Conservation (phyloP, 2,113 vertebrate genomes). For the Glaucomys volans region DNA sequence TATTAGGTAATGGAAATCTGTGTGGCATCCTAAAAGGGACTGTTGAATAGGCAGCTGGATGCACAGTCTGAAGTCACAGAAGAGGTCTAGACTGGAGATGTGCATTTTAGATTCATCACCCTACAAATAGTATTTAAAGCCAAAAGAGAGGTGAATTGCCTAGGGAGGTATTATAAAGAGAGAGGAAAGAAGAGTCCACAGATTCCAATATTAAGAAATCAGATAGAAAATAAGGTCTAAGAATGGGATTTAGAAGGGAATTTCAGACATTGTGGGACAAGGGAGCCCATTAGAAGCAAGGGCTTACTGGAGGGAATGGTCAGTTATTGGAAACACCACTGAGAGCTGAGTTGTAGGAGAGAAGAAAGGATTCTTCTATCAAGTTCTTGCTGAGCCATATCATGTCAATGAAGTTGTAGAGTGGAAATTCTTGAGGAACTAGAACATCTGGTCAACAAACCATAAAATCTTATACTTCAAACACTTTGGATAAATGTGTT, state of each 20-base stretch:
- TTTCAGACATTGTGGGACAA: not conserved
- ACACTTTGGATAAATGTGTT: not conserved
- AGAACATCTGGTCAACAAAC: not conserved
- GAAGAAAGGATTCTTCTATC: not conserved
- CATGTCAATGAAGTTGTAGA: not conserved
- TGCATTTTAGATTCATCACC: conserved; percentile 8
- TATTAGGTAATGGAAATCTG: not conserved
- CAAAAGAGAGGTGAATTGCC: not conserved
- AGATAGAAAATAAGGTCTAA: not conserved
- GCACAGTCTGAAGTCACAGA: not conserved
- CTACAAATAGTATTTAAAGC: conserved; percentile 12
- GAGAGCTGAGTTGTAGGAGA: not conserved
- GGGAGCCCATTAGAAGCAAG: not conserved
- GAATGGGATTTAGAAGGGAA: not conserved
- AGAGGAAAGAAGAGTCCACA: not conserved
- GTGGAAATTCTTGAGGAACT: not conserved
- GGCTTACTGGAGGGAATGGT: not conserved
- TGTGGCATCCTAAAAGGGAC: not conserved
- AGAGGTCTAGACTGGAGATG: not conserved
- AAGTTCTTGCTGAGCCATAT: conserved; percentile 3
- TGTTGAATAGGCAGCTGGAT: not conserved
- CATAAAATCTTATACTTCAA: not conserved
- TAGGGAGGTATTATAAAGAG: not conserved
- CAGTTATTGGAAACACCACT: not conserved
- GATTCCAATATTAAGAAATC: not conserved